phyloP scores from a whole-genome alignment of 2,888 invertebrate species.

The Branchinecta sandiegonensis region DNA sequence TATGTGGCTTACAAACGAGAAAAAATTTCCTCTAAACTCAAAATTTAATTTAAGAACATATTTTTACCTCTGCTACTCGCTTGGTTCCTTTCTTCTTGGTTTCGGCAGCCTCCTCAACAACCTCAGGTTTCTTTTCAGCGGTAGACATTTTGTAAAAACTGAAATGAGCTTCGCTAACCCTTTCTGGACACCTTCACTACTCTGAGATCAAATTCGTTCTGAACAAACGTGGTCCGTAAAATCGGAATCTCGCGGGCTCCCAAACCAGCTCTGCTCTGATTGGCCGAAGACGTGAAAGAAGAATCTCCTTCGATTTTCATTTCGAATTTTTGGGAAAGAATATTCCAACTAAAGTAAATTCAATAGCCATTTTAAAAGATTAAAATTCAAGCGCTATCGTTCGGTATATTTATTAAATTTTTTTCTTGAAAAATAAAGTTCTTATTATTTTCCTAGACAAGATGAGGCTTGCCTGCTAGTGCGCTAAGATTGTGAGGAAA shows the following conservation, averaged over 20 bases:
- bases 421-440: too few species aligned
- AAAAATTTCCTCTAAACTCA: not conserved
- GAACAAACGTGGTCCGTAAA: constrained; percentile 4
- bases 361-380: too few species aligned
- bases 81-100: constrained; percentile 1
- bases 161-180: not conserved
- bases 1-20: too few species aligned
- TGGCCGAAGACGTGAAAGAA: not conserved
- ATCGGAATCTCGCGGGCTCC: constrained; percentile 10
- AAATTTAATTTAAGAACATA: too few species aligned
- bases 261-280: not conserved
- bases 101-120: not conserved
- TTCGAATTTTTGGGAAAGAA: too few species aligned
- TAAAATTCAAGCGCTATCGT: too few species aligned
- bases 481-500: too few species aligned
- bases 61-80: not conserved
- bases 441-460: too few species aligned
- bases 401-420: too few species aligned
- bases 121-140: constrained; percentile 2
- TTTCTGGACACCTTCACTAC: not conserved
- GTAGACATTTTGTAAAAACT: constrained; percentile 7
- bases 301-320: not conserved
- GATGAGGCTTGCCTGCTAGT: too few species aligned
- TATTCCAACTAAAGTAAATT: too few species aligned
- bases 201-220: not conserved